phyloP scores from a whole-genome alignment of 2,113 vertebrate species.

The Nicator chloris region DNA sequence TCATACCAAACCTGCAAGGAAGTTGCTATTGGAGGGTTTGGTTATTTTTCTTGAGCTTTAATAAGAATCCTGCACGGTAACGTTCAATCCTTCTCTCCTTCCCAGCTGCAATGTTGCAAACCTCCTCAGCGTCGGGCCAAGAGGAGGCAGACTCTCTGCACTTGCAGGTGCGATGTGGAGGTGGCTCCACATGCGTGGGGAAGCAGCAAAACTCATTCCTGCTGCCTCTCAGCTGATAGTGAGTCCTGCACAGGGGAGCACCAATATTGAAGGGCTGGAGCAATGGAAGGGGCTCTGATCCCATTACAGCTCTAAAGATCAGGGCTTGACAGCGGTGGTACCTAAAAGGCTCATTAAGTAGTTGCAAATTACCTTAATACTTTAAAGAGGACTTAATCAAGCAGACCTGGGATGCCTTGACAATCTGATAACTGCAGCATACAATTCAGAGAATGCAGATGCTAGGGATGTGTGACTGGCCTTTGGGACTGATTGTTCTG shows the following conservation, averaged over 20 bases:
- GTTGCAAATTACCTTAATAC: constrained; percentile 22
- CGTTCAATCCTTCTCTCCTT: background rate
- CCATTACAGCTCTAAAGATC: background rate
- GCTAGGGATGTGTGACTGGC: background rate
- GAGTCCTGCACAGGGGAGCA: background rate
- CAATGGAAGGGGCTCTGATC: background rate
- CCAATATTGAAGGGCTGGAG: fast-evolving
- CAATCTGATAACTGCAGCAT: constrained; percentile 31
- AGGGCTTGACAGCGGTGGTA: background rate
- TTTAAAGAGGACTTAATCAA: constrained; percentile 45
- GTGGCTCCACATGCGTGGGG: background rate
- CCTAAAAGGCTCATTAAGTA: constrained; percentile 11
- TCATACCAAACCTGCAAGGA: background rate
- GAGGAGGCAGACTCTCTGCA: background rate
- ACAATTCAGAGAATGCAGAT: constrained; percentile 41
- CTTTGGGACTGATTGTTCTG: background rate
- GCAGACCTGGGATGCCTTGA: background rate
- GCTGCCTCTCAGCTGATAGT: fast-evolving
- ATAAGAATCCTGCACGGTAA: background rate
- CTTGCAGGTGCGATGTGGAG: background rate
- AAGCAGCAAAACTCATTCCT: background rate
- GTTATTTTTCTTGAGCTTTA: background rate
- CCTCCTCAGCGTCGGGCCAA: fast-evolving
- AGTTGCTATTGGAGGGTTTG: background rate
- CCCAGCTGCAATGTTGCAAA: background rate